phyloP scores from a whole-genome alignment of 2,888 invertebrate species.

The Arge pagana region DNA sequence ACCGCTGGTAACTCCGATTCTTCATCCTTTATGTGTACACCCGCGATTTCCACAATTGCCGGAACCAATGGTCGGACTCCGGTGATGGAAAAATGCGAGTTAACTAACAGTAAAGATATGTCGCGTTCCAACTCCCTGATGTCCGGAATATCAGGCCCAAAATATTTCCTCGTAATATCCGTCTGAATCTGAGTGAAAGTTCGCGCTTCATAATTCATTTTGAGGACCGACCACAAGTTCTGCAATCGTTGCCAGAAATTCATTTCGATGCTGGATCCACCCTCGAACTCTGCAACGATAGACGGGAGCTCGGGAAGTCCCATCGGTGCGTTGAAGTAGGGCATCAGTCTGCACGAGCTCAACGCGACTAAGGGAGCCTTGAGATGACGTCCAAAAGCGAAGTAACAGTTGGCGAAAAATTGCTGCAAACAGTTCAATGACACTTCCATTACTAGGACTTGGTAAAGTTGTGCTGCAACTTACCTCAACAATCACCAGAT shows the following conservation, averaged over 20 bases:
- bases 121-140: slow-evolving; percentile 30
- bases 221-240: slow-evolving; percentile 31
- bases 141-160: slow-evolving; percentile 9
- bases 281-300: slow-evolving; percentile 35
- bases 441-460: neutral
- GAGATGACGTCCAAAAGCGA: slow-evolving; percentile 43
- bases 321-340: slow-evolving; percentile 42
- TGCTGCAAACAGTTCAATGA: slow-evolving; percentile 30
- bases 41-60: slow-evolving; percentile 60
- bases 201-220: slow-evolving; percentile 25
- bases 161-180: neutral
- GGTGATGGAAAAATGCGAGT: slow-evolving; percentile 60
- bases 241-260: slow-evolving; percentile 42
- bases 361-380: slow-evolving; percentile 41
- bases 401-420: slow-evolving; percentile 42
- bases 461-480: neutral
- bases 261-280: slow-evolving; percentile 31
- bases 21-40: slow-evolving; percentile 49
- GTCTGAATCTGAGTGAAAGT: slow-evolving; percentile 2
- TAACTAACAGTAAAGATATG: slow-evolving; percentile 53
- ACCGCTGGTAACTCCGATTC: neutral
- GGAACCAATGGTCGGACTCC: slow-evolving; percentile 59
- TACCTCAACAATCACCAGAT: slow-evolving; percentile 41
- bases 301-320: slow-evolving; percentile 43
- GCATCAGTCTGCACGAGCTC: slow-evolving; percentile 35